Evolutionary conservation across 2,797 vertebrate genomes (phyloP), one percentile per base, ranked within the genome.

Genomic region (Poeciliopsis paucimaculata): DNA sequence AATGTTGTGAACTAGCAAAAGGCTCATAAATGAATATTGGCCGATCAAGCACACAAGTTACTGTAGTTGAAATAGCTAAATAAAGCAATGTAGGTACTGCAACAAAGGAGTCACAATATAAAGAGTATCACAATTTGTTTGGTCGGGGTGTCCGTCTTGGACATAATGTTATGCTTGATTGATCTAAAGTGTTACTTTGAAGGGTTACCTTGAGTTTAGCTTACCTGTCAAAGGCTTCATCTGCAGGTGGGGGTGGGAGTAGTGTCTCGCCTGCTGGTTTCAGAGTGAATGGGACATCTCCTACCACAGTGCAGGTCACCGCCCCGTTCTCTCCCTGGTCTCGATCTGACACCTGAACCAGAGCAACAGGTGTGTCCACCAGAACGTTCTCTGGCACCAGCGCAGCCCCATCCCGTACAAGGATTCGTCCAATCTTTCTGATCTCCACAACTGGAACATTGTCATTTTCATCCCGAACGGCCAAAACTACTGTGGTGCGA

Each of bases 311-410:
- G 82, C 98, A 99, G 2, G 98, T 99, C 84, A 99, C 98, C 9
- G 97, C 98, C 0, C 98, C 98, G 0, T 99, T 99, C 92, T 98
- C 97, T 6, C 98, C 98, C 76, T 98, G 97, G 90, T 99, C 98
- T 8, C 97, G 85, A 86, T 99, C 98, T 0, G 98, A 99, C 84
- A 99, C 98, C 84, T 99, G 98, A 28, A 99, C 98, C 87, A 99
- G 86, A 0, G 98, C 98, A 0, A 99, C 96, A 0, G 98, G 98
- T 0, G 98, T 99, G 93, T 99, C 98, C 43, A 99, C 97, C 78
- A 98, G 90, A 1, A 98, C 98, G 0, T 98, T 98, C 82, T 99
- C 98, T 0, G 97, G 97, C 73, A 99, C 98, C 0, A 95, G 94
- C 0, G 98, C 98, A 36, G 97, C 97, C 1, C 98, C 98, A 0